phyloP scores from a whole-genome alignment of 2,888 invertebrate genomes.

The Sphaerophoria taeniata region DNA sequence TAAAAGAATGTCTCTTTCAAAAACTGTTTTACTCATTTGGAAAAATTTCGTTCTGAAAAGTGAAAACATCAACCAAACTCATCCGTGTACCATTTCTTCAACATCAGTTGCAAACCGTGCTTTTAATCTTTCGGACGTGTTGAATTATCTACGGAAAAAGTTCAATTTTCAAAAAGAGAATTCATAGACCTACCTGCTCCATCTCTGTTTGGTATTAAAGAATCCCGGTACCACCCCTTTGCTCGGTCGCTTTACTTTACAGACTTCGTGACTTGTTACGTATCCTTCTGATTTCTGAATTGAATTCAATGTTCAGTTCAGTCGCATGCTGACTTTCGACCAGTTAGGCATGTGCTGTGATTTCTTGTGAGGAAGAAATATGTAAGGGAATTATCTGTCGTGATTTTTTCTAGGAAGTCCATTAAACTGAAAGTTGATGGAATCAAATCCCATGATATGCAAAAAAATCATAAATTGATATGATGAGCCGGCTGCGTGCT shows the following conservation, averaged over 20 bases:
- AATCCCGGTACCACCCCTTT: neutral
- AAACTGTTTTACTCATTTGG: neutral
- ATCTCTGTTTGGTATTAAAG: neutral
- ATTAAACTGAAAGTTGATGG: conserved; percentile 16
- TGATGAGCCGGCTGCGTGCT: neutral
- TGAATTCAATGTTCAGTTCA: conserved; percentile 17
- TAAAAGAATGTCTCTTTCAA: conserved; percentile 21
- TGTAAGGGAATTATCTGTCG: neutral
- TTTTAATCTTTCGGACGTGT: conserved; percentile 48
- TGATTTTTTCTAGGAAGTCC: neutral
- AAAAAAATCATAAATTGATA: conserved; percentile 3
- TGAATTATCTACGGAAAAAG: neutral
- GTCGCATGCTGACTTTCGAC: conserved; percentile 61
- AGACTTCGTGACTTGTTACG: conserved; percentile 25
- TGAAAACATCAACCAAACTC: conserved; percentile 28
- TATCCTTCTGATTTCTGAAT: conserved; percentile 32
- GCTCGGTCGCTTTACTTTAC: no score
- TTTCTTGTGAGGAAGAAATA: neutral
- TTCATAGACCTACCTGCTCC: neutral
- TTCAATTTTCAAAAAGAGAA: neutral
- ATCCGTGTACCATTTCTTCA: conserved; percentile 25
- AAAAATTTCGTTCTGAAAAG: conserved; percentile 30
- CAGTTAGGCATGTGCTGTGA: conserved; percentile 28
- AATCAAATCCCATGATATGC: conserved; percentile 3
- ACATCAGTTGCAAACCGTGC: conserved; percentile 59